phyloP scores from a whole-genome alignment of 2,888 invertebrate genomes.

The Adelphocoris suturalis region DNA sequence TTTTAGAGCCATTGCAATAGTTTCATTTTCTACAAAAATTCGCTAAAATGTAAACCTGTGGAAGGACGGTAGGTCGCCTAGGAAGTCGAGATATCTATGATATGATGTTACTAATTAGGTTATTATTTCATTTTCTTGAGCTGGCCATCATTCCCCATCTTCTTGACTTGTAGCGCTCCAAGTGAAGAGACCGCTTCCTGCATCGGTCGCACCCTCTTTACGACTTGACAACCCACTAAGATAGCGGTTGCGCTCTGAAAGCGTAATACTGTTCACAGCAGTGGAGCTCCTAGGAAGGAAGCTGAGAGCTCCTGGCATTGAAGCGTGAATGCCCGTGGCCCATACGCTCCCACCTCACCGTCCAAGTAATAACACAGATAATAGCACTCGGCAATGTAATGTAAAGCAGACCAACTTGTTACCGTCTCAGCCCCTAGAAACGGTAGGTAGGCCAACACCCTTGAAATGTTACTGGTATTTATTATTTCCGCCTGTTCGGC shows the following conservation, averaged over 20 bases:
- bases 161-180: no score
- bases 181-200: neutral
- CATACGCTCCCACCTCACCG: neutral
- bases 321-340: neutral
- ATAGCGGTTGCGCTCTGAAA: neutral
- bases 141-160: no score
- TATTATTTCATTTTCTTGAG: no score
- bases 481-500: constrained; percentile 19
- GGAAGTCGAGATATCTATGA: no score
- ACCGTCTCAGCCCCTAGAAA: neutral
- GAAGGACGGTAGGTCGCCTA: no score
- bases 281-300: neutral
- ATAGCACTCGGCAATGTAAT: neutral
- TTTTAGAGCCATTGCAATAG: no score
- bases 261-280: neutral
- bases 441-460: neutral
- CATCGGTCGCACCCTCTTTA: neutral
- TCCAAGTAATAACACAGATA: neutral
- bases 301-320: neutral
- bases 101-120: no score
- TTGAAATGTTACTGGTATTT: constrained; percentile 25
- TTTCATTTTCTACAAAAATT: no score
- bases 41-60: no score
- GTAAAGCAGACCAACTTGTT: neutral
- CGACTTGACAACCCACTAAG: constrained; percentile 16